Base-by-base conservation (phyloP, 1,140 invertebrate genomes). In the Drosophila tsacasi region DNA sequence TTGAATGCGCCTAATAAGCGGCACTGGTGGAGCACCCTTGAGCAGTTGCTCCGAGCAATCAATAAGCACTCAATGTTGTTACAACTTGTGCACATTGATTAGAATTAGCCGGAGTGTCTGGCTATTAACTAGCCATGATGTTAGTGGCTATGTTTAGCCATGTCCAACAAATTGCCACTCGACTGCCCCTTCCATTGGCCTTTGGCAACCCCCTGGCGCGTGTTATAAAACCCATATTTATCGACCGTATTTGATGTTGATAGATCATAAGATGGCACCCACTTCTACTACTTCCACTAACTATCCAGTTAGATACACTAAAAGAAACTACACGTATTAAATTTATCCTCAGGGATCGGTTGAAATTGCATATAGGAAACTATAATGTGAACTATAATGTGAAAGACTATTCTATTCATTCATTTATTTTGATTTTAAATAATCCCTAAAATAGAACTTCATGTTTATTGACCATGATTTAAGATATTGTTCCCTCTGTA, bases 101-200 rank as follows among this genome's bases (percentile, higher is more conserved):
- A 55, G 66, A 76, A 69, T 76, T 85, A 60, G 59, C 54, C 23
- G 15, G 52, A 54, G 71, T 76, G 60, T 49, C 37, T 73, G 71
- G 46, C 46, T 62, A 72, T 72, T 47, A 47, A 30, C 25, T 40
- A 61, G 44, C 49, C 47, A 55, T 50, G 50, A 50, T 50, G 40
- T 42, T 52, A 44, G 63, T 46, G 37, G 23, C 60, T 67, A 44
- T 69, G 57, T 40, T 71, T 72, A 65, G 37, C 35, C 52, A 46
- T 25, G 49, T 61, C 23, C 55, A 74, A 59, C 71, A 69, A 81
- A 79, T 78, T 79, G 81, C 74, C 85, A 79, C 66, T 71, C 49
- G 66, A 68, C 75, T 59, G 59, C 44, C 44, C 47, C 78, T 84
- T 79, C 59, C 66, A 79, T 76, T 90, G 85, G 83, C 85, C 81